phyloP scores from a whole-genome alignment of 2,113 vertebrate species.

The Albula goreensis region DNA sequence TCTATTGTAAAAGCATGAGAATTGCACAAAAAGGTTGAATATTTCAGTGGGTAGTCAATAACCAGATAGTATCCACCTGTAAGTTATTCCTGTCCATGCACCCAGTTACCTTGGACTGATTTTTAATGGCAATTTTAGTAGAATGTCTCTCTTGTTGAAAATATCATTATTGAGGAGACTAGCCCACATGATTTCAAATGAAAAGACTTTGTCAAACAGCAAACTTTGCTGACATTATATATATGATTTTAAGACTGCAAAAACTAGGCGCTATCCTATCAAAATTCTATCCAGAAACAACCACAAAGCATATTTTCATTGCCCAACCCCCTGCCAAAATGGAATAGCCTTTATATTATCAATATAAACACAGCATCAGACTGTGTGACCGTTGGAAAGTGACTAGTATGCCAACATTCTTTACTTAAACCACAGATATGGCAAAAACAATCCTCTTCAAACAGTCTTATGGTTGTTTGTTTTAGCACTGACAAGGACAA shows the following conservation, averaged over 20 bases:
- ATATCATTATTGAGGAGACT: no score
- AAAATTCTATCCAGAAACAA: neutral
- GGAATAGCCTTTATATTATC: neutral
- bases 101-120: neutral
- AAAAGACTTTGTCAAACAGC: no score
- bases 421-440: neutral
- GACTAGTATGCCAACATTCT: neutral
- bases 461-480: no score
- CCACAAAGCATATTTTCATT: neutral
- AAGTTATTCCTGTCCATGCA: neutral
- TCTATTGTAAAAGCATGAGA: neutral
- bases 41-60: constrained; percentile 3
- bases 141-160: neutral
- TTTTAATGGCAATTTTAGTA: neutral
- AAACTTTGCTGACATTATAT: no score
- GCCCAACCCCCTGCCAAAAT: neutral
- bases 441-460: no score
- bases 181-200: no score
- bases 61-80: neutral
- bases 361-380: neutral
- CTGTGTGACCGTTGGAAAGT: neutral
- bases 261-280: no score
- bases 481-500: no score
- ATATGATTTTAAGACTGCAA: no score
- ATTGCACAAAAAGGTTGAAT: neutral